Conservation (phyloP, 2,113 vertebrate genomes). For the Pseudopodoces humilis region DNA sequence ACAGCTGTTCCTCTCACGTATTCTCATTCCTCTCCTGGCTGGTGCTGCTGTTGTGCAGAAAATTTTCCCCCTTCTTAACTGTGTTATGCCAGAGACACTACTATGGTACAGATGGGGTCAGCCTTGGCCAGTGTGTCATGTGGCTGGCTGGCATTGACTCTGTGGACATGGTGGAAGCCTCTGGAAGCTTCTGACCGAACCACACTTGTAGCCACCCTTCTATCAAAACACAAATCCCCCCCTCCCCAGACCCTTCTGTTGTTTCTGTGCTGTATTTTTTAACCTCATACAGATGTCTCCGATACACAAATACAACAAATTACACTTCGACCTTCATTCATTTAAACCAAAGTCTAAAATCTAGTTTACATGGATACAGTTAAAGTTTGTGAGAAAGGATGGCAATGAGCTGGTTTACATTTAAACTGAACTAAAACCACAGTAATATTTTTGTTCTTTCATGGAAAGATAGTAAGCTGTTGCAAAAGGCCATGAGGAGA, state of each 20-base stretch:
- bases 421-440: not conserved
- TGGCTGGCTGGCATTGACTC: not conserved
- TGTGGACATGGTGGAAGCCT: not conserved
- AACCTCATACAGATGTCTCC: not conserved
- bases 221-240: not conserved
- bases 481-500: not conserved
- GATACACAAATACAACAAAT: not conserved
- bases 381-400: not conserved
- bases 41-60: not conserved
- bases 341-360: not conserved
- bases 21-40: not conserved
- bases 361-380: not conserved
- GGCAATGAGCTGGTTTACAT: not conserved
- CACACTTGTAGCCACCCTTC: rapidly evolving
- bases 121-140: not conserved
- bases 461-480: not conserved
- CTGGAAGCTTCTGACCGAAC: not conserved
- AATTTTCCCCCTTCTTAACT: not conserved
- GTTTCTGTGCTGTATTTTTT: not conserved
- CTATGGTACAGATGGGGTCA: rapidly evolving
- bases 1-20: rapidly evolving
- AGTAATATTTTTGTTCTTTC: not conserved
- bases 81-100: not conserved
- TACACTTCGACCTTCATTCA: not conserved
- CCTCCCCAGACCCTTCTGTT: not conserved